Conservation (phyloP, 92 coral and sea anemone species). For the Zoanthus solanderi region DNA sequence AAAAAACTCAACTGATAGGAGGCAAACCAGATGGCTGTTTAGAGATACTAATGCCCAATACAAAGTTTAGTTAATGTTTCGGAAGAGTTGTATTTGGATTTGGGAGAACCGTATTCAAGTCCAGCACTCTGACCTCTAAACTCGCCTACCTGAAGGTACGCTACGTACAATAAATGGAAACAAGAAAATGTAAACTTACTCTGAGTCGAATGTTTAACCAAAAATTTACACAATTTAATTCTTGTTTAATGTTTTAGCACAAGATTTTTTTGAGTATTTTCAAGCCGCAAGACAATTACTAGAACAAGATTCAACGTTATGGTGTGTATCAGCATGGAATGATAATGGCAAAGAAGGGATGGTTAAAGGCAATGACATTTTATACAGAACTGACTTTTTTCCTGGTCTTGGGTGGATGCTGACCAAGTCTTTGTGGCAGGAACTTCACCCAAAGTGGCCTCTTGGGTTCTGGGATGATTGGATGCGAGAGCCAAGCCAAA, state of each 20-base stretch:
- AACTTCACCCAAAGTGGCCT: conserved; percentile 91
- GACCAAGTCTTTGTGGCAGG: conserved; percentile 81
- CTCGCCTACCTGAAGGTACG: too few relatives aligned
- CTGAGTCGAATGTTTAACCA: too few relatives aligned
- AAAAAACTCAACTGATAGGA: too few relatives aligned
- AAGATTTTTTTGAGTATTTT: conserved; percentile 96
- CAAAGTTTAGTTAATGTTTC: too few relatives aligned
- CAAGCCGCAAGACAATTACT: conserved; percentile 81
- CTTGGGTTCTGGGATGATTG: conserved; percentile 99
- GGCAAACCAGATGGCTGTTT: too few relatives aligned
- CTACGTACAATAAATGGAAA: too few relatives aligned
- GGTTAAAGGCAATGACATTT: conserved; percentile 81
- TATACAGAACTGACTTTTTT: conserved; percentile 95
- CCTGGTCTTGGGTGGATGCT: conserved; percentile 99
- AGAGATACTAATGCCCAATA: too few relatives aligned
- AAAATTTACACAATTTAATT: too few relatives aligned
- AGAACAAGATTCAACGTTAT: conserved; percentile 85
- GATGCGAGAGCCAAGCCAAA: conserved; percentile 94
- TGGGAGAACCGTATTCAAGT: too few relatives aligned
- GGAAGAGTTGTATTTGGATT: too few relatives aligned
- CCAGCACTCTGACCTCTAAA: too few relatives aligned
- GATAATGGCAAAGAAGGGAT: conserved; percentile 97
- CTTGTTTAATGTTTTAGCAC: conserved; percentile 67
- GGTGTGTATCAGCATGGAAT: conserved; percentile 99
- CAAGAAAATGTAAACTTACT: too few relatives aligned